These are phyloP conservation scores for Alca torda DNA, from an alignment of 2,797 vertebrate species.

Conservation along the genomic window DNA sequence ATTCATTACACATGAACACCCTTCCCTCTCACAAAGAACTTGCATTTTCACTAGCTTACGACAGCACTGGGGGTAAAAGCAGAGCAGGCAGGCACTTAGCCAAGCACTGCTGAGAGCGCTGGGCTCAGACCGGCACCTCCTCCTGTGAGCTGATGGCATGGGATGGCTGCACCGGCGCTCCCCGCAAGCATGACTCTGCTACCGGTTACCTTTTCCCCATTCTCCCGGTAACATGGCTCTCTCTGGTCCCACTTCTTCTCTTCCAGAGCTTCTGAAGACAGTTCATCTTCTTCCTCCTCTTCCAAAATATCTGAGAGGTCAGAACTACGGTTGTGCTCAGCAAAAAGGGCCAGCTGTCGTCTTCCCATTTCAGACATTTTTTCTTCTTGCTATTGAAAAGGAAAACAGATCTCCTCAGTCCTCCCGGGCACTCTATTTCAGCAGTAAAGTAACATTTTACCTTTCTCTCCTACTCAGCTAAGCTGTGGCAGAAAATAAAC, in stretches of 20 bases:
- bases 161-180: neutral
- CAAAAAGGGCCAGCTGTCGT: conserved; percentile 75
- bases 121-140: neutral
- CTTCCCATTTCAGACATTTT: conserved; percentile 48
- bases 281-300: conserved; percentile 92
- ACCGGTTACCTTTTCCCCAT: conserved; percentile 76
- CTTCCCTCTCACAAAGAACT: neutral
- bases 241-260: conserved; percentile 64
- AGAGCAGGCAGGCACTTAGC: neutral
- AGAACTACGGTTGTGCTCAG: conserved; percentile 89
- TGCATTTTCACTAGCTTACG: neutral
- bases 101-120: neutral
- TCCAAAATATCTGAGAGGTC: conserved; percentile 98
- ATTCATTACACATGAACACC: neutral
- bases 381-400: conserved; percentile 62
- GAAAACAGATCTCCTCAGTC: neutral
- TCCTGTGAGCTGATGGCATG: conserved; percentile 44
- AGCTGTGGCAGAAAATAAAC: neutral
- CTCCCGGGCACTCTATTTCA: neutral
- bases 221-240: conserved; percentile 23
- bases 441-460: neutral
- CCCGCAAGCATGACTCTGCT: neutral
- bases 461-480: neutral
- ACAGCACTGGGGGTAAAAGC: neutral
- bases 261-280: conserved; percentile 77